phyloP scores from a whole-genome alignment of 2,113 vertebrate species.

The Pedionomus torquatus region DNA sequence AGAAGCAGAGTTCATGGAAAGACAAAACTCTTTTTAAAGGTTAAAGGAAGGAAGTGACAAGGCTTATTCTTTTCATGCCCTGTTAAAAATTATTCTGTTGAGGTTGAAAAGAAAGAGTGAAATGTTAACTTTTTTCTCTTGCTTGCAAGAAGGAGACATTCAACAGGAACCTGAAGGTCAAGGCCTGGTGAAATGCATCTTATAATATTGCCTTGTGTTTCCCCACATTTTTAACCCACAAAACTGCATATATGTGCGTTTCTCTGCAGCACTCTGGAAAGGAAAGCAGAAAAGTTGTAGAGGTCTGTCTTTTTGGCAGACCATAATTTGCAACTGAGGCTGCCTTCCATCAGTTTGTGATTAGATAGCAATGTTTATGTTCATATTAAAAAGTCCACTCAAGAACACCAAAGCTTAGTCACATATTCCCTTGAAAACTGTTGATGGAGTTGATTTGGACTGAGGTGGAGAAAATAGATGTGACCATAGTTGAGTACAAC shows the following conservation, averaged over 20 bases:
- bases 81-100: not conserved
- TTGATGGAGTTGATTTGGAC: not conserved
- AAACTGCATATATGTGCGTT: fast-evolving
- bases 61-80: not conserved
- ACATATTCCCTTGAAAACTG: not conserved
- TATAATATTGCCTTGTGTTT: not conserved
- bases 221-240: not conserved
- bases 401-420: not conserved
- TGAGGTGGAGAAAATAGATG: not conserved
- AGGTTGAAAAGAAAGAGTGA: not conserved
- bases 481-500: not conserved
- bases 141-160: not conserved
- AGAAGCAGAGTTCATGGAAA: not conserved
- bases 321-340: not conserved
- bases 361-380: not conserved
- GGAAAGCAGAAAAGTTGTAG: not conserved
- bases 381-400: not conserved
- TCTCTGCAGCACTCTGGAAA: not conserved
- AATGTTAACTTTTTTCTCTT: not conserved
- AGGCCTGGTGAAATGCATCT: not conserved
- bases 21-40: slow-evolving; percentile 18
- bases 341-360: not conserved
- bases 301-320: not conserved
- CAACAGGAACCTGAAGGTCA: not conserved
- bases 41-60: not conserved